Conservation (phyloP, 2,888 invertebrate species). For the Heliconius hortense region DNA sequence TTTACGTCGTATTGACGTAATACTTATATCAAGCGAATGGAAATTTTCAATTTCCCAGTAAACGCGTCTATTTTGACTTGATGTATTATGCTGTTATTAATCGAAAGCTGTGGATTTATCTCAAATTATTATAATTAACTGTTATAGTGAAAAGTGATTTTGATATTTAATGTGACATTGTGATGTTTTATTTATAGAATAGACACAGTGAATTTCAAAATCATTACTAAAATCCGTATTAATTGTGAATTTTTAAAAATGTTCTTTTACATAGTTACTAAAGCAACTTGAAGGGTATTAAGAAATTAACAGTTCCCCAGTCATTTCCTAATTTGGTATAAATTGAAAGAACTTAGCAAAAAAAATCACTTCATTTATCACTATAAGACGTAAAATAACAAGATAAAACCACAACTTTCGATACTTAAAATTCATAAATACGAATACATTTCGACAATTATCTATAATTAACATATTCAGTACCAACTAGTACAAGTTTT, state of each 20-base stretch:
- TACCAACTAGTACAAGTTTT: slow-evolving; percentile 23
- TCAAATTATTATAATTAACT: not conserved
- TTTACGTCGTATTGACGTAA: slow-evolving; percentile 67
- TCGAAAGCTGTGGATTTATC: slow-evolving; percentile 27
- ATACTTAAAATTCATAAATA: slow-evolving; percentile 22
- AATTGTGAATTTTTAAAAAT: not conserved
- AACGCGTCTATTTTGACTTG: slow-evolving; percentile 40
- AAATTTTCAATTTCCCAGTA: slow-evolving; percentile 71
- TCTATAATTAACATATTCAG: slow-evolving; percentile 14
- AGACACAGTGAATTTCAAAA: not conserved
- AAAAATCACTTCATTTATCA: not conserved
- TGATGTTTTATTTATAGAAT: not conserved
- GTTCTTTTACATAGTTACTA: not conserved
- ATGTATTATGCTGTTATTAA: slow-evolving; percentile 34
- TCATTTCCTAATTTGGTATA: not conserved
- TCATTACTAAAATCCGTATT: not conserved
- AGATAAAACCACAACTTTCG: slow-evolving; percentile 17
- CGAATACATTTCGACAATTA: slow-evolving; percentile 22
- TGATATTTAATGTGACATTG: not conserved
- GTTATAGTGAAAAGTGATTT: not conserved
- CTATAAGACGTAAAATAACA: not conserved
- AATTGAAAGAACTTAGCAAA: not conserved
- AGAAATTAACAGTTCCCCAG: not conserved
- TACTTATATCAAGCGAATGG: slow-evolving; percentile 61
- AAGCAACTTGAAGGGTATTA: not conserved